Base-by-base conservation (phyloP, 2,888 invertebrate species). In the Vanessa cardui region DNA sequence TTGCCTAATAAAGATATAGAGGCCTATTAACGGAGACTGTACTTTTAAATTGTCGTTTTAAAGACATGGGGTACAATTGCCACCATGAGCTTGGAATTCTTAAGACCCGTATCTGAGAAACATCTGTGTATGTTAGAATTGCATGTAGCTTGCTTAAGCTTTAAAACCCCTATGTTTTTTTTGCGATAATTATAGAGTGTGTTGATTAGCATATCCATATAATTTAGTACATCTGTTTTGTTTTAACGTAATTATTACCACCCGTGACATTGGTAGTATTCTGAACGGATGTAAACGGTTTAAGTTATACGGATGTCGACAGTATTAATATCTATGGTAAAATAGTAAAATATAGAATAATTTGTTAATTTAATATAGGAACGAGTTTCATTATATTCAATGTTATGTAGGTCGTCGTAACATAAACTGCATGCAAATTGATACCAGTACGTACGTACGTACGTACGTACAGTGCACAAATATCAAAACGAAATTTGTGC, bases 1-100 rank as follows among this genome's bases (percentile, higher is more conserved):
- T 12, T 81, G 82, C 83, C 86, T 89, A 88, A 90, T 92, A 88
- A 89, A 90, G 89, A 92, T 90, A 89, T 90, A 88, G 88, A 85
- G 82, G 81, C 85, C 89, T 87, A 90, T 92, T 92, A 91, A 84
- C 84, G 74, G 75, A 76, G 77, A 78, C 74, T 78, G 78, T 80
- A 82, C 80, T 83, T 86, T 85, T 84, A 83, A 85, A 83, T 83
- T 77, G 79, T 75, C 78, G 78, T 76, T 81, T 80, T 78, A 77
- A 69, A 67, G 59, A 61, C 63, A 62, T 71, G 56, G 72, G 70
- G 70, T 65, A n/a, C 33, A 47, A 7, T 39, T 12, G 33, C 33
- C 33, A 56, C 56, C 33, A 33, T 33, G 8, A 9, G 39, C 67
- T 67, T 74, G 77, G 77, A 76, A 75, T 77, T 76, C 71, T 75